Evolutionary conservation across 2,113 vertebrate genomes (phyloP).

Genomic region (Stegastes partitus): DNA sequence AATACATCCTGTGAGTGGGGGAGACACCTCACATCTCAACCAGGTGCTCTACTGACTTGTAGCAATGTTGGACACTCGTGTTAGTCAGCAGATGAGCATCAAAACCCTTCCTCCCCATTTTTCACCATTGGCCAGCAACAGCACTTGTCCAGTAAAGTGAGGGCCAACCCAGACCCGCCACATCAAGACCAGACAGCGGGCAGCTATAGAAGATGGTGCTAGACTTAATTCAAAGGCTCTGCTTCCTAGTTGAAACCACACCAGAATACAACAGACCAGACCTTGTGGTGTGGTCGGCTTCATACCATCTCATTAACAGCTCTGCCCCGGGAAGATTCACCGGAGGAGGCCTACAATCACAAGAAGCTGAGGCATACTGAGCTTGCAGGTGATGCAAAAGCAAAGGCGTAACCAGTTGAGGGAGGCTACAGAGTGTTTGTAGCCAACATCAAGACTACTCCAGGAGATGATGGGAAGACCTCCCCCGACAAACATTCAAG

Average conservation of each 20-base stretch:
- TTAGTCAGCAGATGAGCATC: no score
- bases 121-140: no score
- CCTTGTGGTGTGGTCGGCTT: neutral
- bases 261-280: neutral
- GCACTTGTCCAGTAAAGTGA: no score
- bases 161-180: no score
- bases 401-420: neutral
- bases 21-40: neutral
- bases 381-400: neutral
- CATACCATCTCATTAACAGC: neutral
- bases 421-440: neutral
- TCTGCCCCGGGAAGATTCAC: neutral
- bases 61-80: neutral
- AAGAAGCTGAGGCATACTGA: slow-evolving; percentile 7
- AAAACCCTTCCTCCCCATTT: no score
- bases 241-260: neutral
- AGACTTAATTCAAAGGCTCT: neutral
- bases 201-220: neutral
- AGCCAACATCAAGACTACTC: neutral
- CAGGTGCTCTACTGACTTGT: neutral
- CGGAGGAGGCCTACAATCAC: neutral
- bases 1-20: neutral
- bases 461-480: neutral
- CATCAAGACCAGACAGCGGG: neutral
- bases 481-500: no score